Conservation (phyloP, 2,113 vertebrate species). For the Perca flavescens region DNA sequence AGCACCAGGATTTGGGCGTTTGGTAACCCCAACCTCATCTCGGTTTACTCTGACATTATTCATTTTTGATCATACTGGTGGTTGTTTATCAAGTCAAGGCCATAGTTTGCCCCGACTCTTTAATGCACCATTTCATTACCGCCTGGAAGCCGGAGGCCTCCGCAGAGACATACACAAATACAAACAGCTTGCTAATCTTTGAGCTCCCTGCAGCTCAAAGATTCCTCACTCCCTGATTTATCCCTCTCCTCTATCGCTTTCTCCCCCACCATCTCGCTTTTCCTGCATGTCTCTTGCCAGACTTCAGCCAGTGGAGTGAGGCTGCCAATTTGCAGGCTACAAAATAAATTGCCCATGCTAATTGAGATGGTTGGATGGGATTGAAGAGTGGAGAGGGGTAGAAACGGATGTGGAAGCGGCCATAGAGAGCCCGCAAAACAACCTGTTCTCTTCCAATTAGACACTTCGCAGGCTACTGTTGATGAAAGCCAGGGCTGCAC, state of each 20-base stretch:
- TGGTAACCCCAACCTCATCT: background rate
- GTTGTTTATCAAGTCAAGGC: slow-evolving; percentile 19
- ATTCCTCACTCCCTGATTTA: slow-evolving; percentile 28
- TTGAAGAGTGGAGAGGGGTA: slow-evolving; percentile 52
- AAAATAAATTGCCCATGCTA: slow-evolving; percentile 82
- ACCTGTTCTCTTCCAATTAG: slow-evolving; percentile 76
- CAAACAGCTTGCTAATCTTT: slow-evolving; percentile 33
- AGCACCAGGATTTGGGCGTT: background rate
- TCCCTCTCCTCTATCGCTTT: slow-evolving; percentile 15
- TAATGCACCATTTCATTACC: slow-evolving; percentile 17
- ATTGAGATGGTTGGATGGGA: slow-evolving; percentile 79
- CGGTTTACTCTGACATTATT: background rate
- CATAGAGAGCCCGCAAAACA: slow-evolving; percentile 74
- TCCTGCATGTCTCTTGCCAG: slow-evolving; percentile 45
- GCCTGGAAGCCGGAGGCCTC: background rate
- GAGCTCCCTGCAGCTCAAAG: slow-evolving; percentile 40
- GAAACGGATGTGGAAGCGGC: slow-evolving; percentile 57
- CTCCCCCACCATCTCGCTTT: slow-evolving; percentile 27
- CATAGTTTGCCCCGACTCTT: background rate
- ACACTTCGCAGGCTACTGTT: slow-evolving; percentile 58
- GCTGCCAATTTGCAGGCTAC: slow-evolving; percentile 81
- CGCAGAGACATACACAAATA: slow-evolving; percentile 25
- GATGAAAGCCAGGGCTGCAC: slow-evolving; percentile 45
- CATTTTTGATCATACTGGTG: background rate
- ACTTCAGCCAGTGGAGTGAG: slow-evolving; percentile 65